Percentiles rank a stretch among this genome's conserved stretches.
Conservation (phyloP, 2,797 vertebrate genomes). For the Anguilla megastoma region DNA sequence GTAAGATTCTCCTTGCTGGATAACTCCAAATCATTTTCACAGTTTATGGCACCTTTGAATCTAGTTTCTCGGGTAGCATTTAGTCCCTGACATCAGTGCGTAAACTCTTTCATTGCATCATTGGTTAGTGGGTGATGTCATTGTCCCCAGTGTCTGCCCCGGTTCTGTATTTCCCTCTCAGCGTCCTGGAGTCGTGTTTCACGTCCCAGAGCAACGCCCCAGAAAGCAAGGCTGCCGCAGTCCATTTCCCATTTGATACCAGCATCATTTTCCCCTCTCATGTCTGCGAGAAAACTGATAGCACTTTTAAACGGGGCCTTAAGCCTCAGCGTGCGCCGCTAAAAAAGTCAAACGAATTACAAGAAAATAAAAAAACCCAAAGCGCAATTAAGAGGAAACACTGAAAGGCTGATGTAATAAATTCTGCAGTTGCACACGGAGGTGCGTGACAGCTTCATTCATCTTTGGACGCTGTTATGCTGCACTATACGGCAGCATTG, state of each 20-base stretch:
- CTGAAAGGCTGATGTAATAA: background rate
- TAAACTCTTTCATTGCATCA: conserved; percentile 14
- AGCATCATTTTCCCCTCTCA: background rate
- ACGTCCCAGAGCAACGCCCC: background rate
- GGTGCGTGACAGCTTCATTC: background rate
- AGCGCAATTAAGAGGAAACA: background rate
- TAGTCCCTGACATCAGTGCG: background rate
- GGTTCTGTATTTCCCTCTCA: background rate
- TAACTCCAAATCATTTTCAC: conserved; percentile 11
- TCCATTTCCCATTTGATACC: background rate
- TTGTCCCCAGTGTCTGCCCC: conserved; percentile 8
- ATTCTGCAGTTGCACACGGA: background rate
- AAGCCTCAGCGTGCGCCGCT: background rate
- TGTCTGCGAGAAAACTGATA: background rate
- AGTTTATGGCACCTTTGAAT: conserved; percentile 20
- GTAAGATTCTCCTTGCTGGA: conserved; percentile 6
- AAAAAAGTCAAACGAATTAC: background rate
- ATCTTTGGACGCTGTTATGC: background rate
- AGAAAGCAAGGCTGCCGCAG: background rate
- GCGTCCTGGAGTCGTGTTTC: background rate
- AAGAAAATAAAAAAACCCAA: background rate
- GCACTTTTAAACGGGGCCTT: background rate
- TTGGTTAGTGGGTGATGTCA: background rate
- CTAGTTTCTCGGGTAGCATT: conserved; percentile 12
- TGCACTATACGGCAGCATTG: background rate